A percentile compares a stretch with the other conserved stretches of the same genome.
These are phyloP conservation scores for Dendrocopos noguchii DNA, from an alignment of 2,113 vertebrate species.

Conservation along the genomic window DNA sequence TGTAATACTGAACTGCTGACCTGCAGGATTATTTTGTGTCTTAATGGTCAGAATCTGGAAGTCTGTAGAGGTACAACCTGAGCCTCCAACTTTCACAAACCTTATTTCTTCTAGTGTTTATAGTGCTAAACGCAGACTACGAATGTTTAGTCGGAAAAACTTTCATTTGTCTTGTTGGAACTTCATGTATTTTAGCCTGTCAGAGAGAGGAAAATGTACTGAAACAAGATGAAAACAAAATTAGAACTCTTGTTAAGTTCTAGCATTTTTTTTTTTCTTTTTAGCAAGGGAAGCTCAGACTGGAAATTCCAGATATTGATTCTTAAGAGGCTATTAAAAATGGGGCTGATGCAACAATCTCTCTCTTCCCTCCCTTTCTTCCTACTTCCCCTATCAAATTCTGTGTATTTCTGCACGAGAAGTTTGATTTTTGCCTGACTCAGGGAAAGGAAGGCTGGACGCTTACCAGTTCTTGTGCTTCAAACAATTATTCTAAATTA, in stretches of 20 bases:
- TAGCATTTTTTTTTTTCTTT: background rate
- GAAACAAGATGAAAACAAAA: background rate
- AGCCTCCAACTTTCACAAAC: background rate
- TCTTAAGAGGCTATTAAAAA: background rate
- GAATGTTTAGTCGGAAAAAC: background rate
- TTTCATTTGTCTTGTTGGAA: background rate
- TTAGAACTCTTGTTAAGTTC: background rate
- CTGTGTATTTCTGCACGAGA: background rate
- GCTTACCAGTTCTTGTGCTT: background rate
- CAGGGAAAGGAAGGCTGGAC: background rate
- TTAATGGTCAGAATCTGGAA: background rate
- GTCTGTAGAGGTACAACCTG: background rate
- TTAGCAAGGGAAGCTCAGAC: background rate
- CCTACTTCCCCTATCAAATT: background rate
- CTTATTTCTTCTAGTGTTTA: background rate
- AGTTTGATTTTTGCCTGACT: background rate
- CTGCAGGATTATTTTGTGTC: background rate
- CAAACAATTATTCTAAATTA: background rate
- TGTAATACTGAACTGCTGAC: background rate
- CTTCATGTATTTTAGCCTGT: background rate
- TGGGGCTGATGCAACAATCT: background rate
- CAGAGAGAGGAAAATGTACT: background rate
- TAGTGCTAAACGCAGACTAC: background rate
- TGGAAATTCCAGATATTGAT: background rate
- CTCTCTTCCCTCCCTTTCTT: background rate